Base-by-base conservation (phyloP, 2,797 vertebrate genomes). In the Hafferia zeledoni region DNA sequence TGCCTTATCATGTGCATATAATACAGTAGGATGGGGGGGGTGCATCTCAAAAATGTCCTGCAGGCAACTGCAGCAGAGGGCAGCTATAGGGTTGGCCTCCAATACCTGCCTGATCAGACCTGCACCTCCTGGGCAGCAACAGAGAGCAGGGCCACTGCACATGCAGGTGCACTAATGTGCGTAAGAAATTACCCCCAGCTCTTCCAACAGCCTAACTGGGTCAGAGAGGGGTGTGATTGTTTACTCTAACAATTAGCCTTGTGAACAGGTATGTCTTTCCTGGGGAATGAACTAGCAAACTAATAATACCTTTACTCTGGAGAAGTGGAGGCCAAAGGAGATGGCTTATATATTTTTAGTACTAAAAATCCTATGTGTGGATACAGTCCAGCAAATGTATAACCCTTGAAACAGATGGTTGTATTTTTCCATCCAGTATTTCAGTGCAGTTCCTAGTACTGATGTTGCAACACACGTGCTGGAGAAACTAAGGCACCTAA, bases 201-300 rank as follows among this genome's bases (percentile, higher is more conserved):
- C 87, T 83, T 88, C 41, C 80, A 79, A 3, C 33, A 69, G 79
- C 59, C 53, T 78, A 91, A 82, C 41, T 91, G 53, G 88, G 94
- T 90, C 89, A 91, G 25, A 46, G 88, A 83, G 65, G 78, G 77
- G 53, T 88, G 82, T 91, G 92, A 83, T 24, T 78, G 63, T 86
- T 92, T 92, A 44, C 52, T 87, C 2, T 2, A 57, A 76, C 41
- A 59, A 69, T 76, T 35, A 86, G 47, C 43, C 23, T 69, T 43
- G 67, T 0, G 4, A 87, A 49, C 7, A 91, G 41, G 25, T 35
- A 64, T 3, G 3, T 79, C 53, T 71, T 89, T 63, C 12, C 7
- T 39, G 60, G 24, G 60, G 44, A 87, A 35, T 50, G 35, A 85
- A 27, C 35, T 47, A 15, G 20, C 35, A 78, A 61, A 59, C 11